These are phyloP conservation scores for Acrocephalus arundinaceus DNA, from an alignment of 2,113 vertebrate species.

Conservation along the genomic window DNA sequence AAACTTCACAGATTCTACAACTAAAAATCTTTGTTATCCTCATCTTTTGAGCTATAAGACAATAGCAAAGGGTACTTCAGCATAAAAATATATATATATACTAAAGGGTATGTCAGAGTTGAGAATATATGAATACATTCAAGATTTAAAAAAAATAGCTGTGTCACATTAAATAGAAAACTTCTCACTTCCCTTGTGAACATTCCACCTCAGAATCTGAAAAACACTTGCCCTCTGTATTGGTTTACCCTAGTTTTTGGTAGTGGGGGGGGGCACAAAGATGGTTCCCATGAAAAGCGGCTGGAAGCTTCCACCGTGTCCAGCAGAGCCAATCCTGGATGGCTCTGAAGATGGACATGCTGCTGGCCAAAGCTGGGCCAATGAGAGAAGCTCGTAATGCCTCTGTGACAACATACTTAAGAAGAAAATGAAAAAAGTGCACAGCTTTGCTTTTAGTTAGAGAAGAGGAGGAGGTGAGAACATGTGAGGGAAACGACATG, in stretches of 20 bases:
- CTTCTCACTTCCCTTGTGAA: background rate
- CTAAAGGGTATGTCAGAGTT: background rate
- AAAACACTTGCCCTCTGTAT: background rate
- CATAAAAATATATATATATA: background rate
- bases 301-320: background rate
- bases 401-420: background rate
- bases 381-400: fast-evolving
- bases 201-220: background rate
- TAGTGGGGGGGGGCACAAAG: background rate
- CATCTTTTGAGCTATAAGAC: background rate
- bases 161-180: background rate
- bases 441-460: background rate
- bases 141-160: background rate
- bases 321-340: background rate
- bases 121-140: background rate
- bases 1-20: background rate
- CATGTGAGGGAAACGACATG: background rate
- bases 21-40: background rate
- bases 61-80: background rate
- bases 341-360: background rate
- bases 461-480: background rate
- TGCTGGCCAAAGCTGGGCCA: background rate
- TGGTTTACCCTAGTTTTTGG: background rate
- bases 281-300: background rate
- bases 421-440: background rate